phyloP scores from a whole-genome alignment of 2,888 invertebrate genomes.

The Aspidiotus rigidus region DNA sequence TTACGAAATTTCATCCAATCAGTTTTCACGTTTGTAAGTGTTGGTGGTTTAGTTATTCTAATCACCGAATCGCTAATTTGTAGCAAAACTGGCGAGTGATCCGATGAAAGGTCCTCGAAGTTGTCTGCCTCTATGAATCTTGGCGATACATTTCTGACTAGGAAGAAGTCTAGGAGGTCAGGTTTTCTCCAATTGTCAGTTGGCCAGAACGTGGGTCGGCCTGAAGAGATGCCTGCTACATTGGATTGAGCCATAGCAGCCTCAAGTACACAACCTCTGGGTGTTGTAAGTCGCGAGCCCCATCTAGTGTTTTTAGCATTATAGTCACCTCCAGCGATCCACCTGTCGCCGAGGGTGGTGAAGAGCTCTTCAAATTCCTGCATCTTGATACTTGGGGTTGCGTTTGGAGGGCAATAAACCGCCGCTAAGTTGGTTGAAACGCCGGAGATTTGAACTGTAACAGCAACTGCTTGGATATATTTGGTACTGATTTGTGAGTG shows the following conservation, averaged over 20 bases:
- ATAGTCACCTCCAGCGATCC: neutral
- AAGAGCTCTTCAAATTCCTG: constrained; percentile 2
- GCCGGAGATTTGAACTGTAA: neutral
- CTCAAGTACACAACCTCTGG: neutral
- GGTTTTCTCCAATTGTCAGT: neutral
- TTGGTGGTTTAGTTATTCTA: neutral
- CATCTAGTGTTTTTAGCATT: constrained; percentile 2
- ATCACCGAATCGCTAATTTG: neutral
- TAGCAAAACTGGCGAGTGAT: neutral
- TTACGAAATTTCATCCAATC: neutral
- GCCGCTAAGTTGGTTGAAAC: neutral
- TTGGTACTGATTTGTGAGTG: neutral
- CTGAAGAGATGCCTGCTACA: neutral
- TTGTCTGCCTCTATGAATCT: neutral
- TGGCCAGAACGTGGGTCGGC: neutral
- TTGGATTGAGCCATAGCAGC: neutral
- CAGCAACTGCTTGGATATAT: constrained; percentile 3
- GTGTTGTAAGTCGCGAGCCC: constrained; percentile 1
- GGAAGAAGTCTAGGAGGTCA: constrained; percentile 1
- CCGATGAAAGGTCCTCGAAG: neutral
- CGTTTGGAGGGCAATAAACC: too few species aligned
- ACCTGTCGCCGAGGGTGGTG: constrained; percentile 4
- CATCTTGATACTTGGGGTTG: neutral
- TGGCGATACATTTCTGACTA: constrained; percentile 4
- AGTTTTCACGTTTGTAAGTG: neutral